These are phyloP conservation scores for Abscondita cerata DNA, from an alignment of 2,888 invertebrate species.

Conservation along the genomic window DNA sequence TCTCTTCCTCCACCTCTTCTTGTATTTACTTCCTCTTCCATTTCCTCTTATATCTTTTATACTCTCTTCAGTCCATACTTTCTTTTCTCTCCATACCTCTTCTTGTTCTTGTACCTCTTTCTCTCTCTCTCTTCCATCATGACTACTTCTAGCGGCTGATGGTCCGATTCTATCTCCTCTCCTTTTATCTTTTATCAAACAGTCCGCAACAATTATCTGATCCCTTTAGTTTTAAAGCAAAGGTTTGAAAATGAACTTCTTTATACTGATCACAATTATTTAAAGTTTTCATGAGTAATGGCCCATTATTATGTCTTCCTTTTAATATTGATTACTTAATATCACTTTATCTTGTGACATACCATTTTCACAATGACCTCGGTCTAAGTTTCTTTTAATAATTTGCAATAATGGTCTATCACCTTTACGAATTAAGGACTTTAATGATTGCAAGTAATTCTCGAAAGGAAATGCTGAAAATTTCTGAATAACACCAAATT, in stretches of 20 bases:
- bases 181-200: no score
- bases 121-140: no score
- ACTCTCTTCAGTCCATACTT: no score
- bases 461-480: conserved; percentile 2
- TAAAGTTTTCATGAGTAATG: no score
- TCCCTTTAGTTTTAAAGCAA: neutral
- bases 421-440: neutral
- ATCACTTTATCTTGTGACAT: neutral
- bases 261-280: conserved; percentile 4
- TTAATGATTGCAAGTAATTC: neutral
- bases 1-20: no score
- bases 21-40: no score
- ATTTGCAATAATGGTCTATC: neutral
- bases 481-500: neutral
- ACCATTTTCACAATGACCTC: neutral
- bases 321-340: neutral
- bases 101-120: no score
- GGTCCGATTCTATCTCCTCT: no score
- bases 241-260: conserved; percentile 1
- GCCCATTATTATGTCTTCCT: neutral
- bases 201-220: conserved; percentile 11
- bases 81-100: no score
- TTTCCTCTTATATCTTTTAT: no score
- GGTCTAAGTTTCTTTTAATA: neutral
- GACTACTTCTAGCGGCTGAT: no score